Conservation (phyloP, 2,797 vertebrate species). For the Lacerta viridis region DNA sequence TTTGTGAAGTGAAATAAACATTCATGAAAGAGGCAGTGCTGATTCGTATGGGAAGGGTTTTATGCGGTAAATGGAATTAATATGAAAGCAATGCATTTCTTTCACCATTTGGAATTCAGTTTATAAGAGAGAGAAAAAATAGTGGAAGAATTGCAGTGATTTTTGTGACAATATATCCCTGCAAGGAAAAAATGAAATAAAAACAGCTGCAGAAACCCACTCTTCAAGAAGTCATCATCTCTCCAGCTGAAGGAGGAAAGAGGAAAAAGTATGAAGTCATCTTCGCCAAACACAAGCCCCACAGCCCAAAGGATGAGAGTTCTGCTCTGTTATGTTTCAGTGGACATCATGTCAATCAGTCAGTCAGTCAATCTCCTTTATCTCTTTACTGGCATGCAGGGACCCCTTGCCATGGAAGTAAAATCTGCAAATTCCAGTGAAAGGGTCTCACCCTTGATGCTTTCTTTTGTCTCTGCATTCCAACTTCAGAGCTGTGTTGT, state of each 20-base stretch:
- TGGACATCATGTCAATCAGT: no score
- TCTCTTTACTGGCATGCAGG: neutral
- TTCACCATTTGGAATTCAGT: neutral
- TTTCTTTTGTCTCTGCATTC: constrained; percentile 57
- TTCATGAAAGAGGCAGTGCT: no score
- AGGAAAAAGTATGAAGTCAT: neutral
- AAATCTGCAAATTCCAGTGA: constrained; percentile 52
- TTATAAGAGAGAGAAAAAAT: neutral
- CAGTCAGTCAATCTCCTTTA: no score
- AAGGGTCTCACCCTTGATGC: constrained; percentile 43
- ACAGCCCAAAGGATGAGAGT: neutral
- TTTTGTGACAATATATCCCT: neutral
- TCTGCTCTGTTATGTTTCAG: constrained; percentile 19
- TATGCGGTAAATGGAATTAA: neutral
- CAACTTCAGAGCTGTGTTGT: constrained; percentile 54
- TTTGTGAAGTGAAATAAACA: neutral
- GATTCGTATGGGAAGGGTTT: neutral
- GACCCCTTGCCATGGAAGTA: constrained; percentile 52
- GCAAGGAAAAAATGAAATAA: neutral
- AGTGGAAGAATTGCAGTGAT: neutral
- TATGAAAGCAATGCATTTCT: neutral
- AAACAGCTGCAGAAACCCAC: neutral
- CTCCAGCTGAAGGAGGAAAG: neutral
- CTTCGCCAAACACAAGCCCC: neutral
- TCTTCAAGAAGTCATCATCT: neutral